Conservation (phyloP, 2,888 invertebrate genomes). For the Lingula anatina region DNA sequence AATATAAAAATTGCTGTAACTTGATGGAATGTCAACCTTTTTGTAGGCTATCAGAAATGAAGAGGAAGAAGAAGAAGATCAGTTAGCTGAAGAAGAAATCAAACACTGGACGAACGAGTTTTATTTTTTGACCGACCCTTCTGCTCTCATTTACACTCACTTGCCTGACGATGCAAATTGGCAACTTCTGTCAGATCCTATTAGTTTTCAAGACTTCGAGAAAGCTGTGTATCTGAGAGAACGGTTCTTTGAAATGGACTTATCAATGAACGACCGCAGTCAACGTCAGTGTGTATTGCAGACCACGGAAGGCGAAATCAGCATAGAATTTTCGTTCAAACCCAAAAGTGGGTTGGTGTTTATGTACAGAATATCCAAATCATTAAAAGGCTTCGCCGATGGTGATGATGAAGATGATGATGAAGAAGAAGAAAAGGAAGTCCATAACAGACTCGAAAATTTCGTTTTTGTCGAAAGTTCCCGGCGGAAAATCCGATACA, state of each 20-base stretch:
- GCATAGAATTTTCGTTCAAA: slow-evolving; percentile 32
- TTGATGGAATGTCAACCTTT: too few relatives aligned
- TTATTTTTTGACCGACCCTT: slow-evolving; percentile 19
- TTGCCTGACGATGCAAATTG: slow-evolving; percentile 15
- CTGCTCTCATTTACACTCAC: slow-evolving; percentile 12
- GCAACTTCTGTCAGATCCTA: slow-evolving; percentile 13
- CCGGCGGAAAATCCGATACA: slow-evolving; percentile 6
- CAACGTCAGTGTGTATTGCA: slow-evolving; percentile 24
- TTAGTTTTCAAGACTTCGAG: slow-evolving; percentile 11
- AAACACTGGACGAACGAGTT: slow-evolving; percentile 31
- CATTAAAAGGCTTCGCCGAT: slow-evolving; percentile 22
- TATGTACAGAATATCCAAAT: too few relatives aligned
- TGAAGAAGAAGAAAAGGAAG: slow-evolving; percentile 30
- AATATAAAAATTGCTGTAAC: too few relatives aligned
- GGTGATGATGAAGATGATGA: slow-evolving; percentile 37
- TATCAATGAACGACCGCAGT: slow-evolving; percentile 14
- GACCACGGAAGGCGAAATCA: slow-evolving; percentile 32
- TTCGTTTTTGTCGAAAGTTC: slow-evolving; percentile 3
- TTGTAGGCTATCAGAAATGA: slow-evolving; percentile 19
- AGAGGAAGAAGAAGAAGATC: slow-evolving; percentile 16
- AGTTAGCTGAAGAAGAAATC: slow-evolving; percentile 29
- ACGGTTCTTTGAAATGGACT: slow-evolving; percentile 12
- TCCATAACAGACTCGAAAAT: slow-evolving; percentile 23
- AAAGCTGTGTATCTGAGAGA: slow-evolving; percentile 14
- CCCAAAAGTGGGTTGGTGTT: too few relatives aligned